Evolutionary conservation across 2,888 invertebrate species (phyloP).

Genomic region (Drosophila dives): DNA sequence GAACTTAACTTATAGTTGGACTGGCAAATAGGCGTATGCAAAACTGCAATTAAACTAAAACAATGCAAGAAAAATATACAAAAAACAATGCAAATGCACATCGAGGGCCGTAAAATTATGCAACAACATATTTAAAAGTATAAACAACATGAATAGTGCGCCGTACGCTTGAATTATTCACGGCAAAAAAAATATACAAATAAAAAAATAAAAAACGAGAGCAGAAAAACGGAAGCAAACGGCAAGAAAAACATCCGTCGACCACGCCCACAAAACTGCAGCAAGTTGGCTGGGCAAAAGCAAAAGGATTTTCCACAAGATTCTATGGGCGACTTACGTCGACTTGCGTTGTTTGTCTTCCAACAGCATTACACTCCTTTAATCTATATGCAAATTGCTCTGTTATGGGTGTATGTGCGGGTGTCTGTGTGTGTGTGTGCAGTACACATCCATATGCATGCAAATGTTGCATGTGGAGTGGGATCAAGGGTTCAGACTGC

Average conservation of each 20-base stretch:
- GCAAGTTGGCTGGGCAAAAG: conserved; percentile 3
- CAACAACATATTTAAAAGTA: conserved; percentile 50
- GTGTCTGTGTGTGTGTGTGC: conserved; percentile 4
- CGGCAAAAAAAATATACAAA: background rate
- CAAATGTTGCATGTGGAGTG: conserved; percentile 17
- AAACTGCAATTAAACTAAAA: conserved; percentile 37
- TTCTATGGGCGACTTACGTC: conserved; percentile 39
- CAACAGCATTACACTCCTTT: conserved; percentile 47
- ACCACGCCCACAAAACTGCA: conserved; percentile 36
- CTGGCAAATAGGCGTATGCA: background rate
- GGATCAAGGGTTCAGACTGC: conserved; percentile 21
- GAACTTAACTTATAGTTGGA: background rate
- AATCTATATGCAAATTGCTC: conserved; percentile 66
- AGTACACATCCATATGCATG: conserved; percentile 14
- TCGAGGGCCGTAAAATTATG: conserved; percentile 35
- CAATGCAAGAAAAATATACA: background rate
- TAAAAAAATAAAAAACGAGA: background rate
- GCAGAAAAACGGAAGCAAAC: conserved; percentile 23
- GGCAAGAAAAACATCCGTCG: conserved; percentile 29
- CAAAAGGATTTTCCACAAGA: conserved; percentile 32
- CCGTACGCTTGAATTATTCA: conserved; percentile 25
- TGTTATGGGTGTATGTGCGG: conserved; percentile 12
- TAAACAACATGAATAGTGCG: conserved; percentile 16
- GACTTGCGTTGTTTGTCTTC: conserved; percentile 52
- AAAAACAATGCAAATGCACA: conserved; percentile 38